These are phyloP conservation scores for Trididemnum clinides DNA, from an alignment of 23 tunicate genomes.

Conservation along the genomic window DNA sequence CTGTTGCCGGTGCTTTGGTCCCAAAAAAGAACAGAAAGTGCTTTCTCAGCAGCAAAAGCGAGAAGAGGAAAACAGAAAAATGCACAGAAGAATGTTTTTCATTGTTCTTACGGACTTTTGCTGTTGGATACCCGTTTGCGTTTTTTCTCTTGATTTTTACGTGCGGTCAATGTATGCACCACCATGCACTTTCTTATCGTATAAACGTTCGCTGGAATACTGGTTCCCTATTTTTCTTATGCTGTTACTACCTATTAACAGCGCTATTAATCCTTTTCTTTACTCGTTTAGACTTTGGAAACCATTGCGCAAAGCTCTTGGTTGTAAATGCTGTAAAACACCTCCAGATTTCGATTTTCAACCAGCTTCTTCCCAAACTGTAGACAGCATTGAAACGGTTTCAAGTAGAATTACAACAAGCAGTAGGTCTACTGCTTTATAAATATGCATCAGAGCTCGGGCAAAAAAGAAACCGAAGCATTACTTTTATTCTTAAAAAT, in stretches of 20 bases:
- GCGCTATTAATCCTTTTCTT: conserved; percentile 3
- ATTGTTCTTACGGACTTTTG: conserved; percentile 21
- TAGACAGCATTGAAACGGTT: no score
- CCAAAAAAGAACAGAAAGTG: background rate
- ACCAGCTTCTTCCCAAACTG: no score
- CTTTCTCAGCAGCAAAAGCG: background rate
- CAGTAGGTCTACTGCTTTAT: no score
- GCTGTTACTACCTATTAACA: conserved; percentile 8
- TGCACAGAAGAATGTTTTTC: conserved; percentile 30
- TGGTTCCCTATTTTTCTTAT: background rate
- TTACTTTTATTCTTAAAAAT: no score
- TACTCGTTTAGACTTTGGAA: conserved; percentile 12
- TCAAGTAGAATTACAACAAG: no score
- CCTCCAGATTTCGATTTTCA: no score
- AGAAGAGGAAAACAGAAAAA: background rate
- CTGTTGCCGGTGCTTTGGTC: background rate
- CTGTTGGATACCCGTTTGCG: conserved; percentile 3
- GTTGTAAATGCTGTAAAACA: no score
- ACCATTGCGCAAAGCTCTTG: no score
- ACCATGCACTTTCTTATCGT: background rate
- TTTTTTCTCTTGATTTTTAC: background rate
- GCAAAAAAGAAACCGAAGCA: no score
- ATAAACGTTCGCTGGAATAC: background rate
- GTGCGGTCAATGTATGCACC: background rate
- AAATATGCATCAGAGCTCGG: no score